phyloP scores from a whole-genome alignment of 2,113 vertebrate genomes.

The Trematomus loennbergii region DNA sequence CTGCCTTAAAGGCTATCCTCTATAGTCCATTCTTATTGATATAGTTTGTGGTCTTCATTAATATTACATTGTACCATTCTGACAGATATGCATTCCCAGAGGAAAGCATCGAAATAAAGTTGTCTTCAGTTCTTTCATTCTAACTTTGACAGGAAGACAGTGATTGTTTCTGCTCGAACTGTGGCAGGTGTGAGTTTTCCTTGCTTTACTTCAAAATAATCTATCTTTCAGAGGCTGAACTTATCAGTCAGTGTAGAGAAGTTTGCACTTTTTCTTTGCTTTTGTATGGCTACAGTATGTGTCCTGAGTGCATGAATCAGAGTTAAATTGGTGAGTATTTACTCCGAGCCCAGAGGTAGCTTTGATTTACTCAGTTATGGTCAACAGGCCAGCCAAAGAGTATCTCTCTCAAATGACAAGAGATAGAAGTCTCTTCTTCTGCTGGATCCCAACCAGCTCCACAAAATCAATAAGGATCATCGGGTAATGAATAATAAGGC shows the following conservation, averaged over 20 bases:
- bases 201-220: neutral
- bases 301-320: conserved; percentile 6
- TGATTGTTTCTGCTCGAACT: neutral
- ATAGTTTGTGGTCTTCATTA: conserved; percentile 64
- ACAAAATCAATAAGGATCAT: conserved; percentile 41
- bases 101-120: conserved; percentile 38
- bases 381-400: neutral
- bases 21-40: conserved; percentile 49
- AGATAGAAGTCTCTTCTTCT: conserved; percentile 17
- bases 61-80: conserved; percentile 65
- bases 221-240: neutral
- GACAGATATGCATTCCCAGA: conserved; percentile 32
- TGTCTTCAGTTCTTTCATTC: conserved; percentile 36
- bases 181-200: conserved; percentile 1
- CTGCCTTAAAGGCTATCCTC: conserved; percentile 36
- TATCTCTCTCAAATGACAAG: conserved; percentile 5
- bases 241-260: neutral
- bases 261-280: neutral
- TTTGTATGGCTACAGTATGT: neutral
- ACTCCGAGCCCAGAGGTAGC: neutral
- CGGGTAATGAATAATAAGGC: conserved; percentile 42
- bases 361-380: conserved; percentile 39
- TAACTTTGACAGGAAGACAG: conserved; percentile 33
- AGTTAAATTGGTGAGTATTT: conserved; percentile 8
- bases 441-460: conserved; percentile 1